These are phyloP conservation scores for Chlamydotis undulata DNA, from an alignment of 2,113 vertebrate genomes.

Conservation along the genomic window DNA sequence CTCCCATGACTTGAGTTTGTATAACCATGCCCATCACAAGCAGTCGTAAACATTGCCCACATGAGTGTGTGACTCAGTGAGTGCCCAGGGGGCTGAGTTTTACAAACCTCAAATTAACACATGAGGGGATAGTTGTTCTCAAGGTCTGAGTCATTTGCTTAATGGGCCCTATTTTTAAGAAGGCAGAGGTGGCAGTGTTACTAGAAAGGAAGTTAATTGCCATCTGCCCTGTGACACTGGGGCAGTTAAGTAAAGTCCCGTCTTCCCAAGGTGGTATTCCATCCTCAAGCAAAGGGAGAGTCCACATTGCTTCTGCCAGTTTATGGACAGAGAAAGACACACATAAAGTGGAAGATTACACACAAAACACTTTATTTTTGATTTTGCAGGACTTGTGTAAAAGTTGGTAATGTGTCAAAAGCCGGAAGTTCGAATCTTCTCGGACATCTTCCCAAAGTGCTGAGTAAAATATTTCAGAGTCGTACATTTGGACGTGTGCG, in stretches of 20 bases:
- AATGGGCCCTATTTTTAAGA: neutral
- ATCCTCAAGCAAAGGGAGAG: neutral
- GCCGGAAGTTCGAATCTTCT: neutral
- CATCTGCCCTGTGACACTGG: neutral
- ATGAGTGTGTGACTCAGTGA: neutral
- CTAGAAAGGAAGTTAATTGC: neutral
- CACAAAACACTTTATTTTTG: neutral
- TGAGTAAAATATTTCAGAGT: neutral
- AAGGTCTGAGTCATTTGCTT: neutral
- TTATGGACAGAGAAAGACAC: neutral
- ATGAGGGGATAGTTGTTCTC: neutral
- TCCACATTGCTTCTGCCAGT: neutral
- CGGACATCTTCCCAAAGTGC: neutral
- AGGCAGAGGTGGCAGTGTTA: neutral
- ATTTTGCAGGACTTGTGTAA: neutral
- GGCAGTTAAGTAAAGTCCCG: accelerated
- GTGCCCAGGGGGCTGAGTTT: neutral
- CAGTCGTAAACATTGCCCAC: neutral
- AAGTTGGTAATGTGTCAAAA: neutral
- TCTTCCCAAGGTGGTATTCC: neutral
- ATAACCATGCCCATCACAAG: neutral
- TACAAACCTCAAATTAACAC: neutral
- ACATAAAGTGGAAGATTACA: neutral
- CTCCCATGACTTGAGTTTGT: neutral
- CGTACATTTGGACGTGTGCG: neutral